Base-by-base conservation (phyloP, 2,113 vertebrate species). In the Anser cygnoides region DNA sequence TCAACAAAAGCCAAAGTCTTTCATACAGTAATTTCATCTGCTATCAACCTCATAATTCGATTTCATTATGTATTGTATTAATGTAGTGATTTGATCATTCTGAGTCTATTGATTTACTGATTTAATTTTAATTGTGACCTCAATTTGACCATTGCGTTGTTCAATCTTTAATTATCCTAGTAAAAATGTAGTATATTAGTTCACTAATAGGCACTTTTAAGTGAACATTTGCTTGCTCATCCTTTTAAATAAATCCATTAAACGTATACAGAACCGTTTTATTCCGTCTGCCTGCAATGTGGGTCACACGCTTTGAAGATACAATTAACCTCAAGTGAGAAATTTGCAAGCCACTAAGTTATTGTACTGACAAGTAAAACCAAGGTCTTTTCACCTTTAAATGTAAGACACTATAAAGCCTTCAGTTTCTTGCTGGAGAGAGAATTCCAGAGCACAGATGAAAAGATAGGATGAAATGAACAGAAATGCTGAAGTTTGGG, bases 201-300 rank as follows among this genome's bases (percentile, higher is more conserved):
- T 90, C 74, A 68, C 66, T 93, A 90, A 79, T 71, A 79, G 70
- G 68, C 2, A 1, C 29, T 86, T 33, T 88, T 83, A 90, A 96
- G 67, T 68, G 79, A 91, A 71, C 70, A 86, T 88, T 85, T 95
- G 41, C 87, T 75, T 94, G 67, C 52, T 94, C 81, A 92, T 91
- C 81, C 73, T 91, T 95, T 95, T 65, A 93, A 89, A 92, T 82
- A 95, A 95, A 95, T 79, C 84, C 87, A 91, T 95, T 95, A 82
- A 35, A 82, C 58, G 21, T 87, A n/a, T 20, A 78, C 52, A 85
- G 58, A 89, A 91, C 39, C 67, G 43, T 57, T 91, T 95, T 76
- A 87, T 82, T 89, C 84, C 67, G 33, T 41, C 72, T 91, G 37
- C 33, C 33, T 82, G 35, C 26, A 62, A 31, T 54, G 58, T 87